Percentiles rank a stretch among this genome's conserved stretches.
Evolutionary conservation across 2,888 invertebrate species (phyloP).

Genomic region (Drosophila borborema): DNA sequence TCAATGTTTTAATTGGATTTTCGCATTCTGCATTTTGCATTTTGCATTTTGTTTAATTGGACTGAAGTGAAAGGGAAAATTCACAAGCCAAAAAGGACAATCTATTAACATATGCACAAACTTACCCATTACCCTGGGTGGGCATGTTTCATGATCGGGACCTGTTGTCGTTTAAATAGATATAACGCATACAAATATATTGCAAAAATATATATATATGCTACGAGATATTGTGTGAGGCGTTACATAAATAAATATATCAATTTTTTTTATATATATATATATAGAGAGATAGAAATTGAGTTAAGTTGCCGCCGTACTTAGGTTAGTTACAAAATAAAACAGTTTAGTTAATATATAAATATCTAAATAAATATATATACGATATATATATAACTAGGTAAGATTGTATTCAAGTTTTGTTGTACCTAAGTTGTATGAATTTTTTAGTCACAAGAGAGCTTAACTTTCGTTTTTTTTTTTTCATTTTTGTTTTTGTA

Average conservation of each 20-base stretch:
- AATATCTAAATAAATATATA: slow-evolving; percentile 30
- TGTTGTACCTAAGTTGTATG: slow-evolving; percentile 70
- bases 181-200: slow-evolving; percentile 66
- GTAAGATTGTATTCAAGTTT: slow-evolving; percentile 41
- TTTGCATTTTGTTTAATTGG: neutral
- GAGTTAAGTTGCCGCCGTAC: slow-evolving; percentile 53
- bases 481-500: slow-evolving; percentile 7
- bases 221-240: slow-evolving; percentile 49
- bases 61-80: slow-evolving; percentile 12
- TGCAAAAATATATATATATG: slow-evolving; percentile 31
- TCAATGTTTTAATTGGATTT: slow-evolving; percentile 2
- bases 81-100: slow-evolving; percentile 47
- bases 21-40: slow-evolving; percentile 2
- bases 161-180: slow-evolving; percentile 83
- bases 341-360: slow-evolving; percentile 48
- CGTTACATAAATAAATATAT: slow-evolving; percentile 26
- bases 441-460: slow-evolving; percentile 78
- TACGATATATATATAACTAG: slow-evolving; percentile 31
- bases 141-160: slow-evolving; percentile 86
- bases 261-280: slow-evolving; percentile 4
- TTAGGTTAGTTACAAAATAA: slow-evolving; percentile 81
- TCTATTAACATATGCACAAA: slow-evolving; percentile 69
- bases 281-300: slow-evolving; percentile 28
- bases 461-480: slow-evolving; percentile 57
- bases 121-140: slow-evolving; percentile 85